Evolutionary conservation across 2,113 vertebrate genomes (phyloP), one percentile per base, ranked within the genome.

Genomic region (Chascanopsetta lugubris): DNA sequence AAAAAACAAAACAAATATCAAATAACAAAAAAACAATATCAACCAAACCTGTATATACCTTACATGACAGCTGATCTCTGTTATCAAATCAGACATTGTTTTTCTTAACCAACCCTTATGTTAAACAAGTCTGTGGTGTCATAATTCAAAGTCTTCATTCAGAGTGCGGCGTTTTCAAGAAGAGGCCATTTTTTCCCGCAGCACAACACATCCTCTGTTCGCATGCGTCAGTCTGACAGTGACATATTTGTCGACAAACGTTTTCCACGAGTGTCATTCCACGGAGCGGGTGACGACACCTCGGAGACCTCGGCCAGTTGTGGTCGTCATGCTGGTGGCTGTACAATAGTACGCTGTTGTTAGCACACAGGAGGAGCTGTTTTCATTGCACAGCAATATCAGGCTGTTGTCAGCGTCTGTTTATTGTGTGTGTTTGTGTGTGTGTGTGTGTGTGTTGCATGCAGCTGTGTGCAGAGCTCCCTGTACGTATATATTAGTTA

Each of bases 301-400:
- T 61, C 50, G 4, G 61, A 42, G 55, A 57, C 69, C 63, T 56
- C 43, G 45, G 68, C 72, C 80, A 81, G 73, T 78, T 43, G 79
- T 30, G 29, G 76, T 75, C 77, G 69, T 90, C 85, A 83, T 87
- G 61, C 69, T 73, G 62, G 77, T 3, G 50, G 21, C 59, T 70
- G 67, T 29, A 92, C 91, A 92, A 91, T 90, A 81, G 82, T 40
- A 25, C 36, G 10, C 81, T 91, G 89, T 91, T 63, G 75, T 82
- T 50, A 61, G 74, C 65, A 88, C 88, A 91, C 90, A 85, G 72
- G 65, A 71, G 59, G 66, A 72, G 75, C 84, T 91, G 83, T 92
- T 87, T 75, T 74, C 80, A 87, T 85, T 76, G 79, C 67, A 46
- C 77, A 83, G 73, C 70, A 80, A 72, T 85, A 88, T 90, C 80